These are phyloP conservation scores for Bradysia coprophila DNA, from an alignment of 1,140 invertebrate genomes.

Conservation along the genomic window DNA sequence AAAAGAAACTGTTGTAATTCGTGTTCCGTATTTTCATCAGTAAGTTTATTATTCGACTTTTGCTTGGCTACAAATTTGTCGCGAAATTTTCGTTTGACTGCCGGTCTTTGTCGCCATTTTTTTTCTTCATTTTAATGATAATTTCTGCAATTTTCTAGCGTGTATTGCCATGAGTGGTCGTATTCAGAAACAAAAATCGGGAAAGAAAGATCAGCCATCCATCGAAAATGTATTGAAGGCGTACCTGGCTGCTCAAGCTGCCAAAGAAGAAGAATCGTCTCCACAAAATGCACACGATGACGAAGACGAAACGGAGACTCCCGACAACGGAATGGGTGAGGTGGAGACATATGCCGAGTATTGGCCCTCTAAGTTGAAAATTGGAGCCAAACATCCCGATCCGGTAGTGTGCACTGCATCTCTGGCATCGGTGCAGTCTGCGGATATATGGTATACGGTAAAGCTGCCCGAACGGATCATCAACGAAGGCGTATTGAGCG, in stretches of 20 bases:
- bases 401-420: constrained; percentile 95
- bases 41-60: too few relatives aligned
- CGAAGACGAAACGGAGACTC: too few relatives aligned
- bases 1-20: too few relatives aligned
- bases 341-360: constrained; percentile 94
- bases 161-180: too few relatives aligned
- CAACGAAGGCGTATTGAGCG: constrained; percentile 67
- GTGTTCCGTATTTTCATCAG: too few relatives aligned
- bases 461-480: constrained; percentile 69
- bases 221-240: constrained; percentile 18
- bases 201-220: too few relatives aligned
- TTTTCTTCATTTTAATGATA: too few relatives aligned
- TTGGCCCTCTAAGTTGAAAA: constrained; percentile 83
- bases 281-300: constrained; percentile 29
- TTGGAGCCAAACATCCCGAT: constrained; percentile 86
- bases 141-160: constrained; percentile 9
- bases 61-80: too few relatives aligned
- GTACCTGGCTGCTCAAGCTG: constrained; percentile 24
- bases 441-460: constrained; percentile 78
- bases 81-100: too few relatives aligned
- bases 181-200: too few relatives aligned
- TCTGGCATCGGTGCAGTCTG: constrained; percentile 79
- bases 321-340: constrained; percentile 86
- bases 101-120: too few relatives aligned
- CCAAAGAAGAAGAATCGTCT: constrained; percentile 4